Conservation (phyloP, 2,797 vertebrate species). For the Scleropages formosus region DNA sequence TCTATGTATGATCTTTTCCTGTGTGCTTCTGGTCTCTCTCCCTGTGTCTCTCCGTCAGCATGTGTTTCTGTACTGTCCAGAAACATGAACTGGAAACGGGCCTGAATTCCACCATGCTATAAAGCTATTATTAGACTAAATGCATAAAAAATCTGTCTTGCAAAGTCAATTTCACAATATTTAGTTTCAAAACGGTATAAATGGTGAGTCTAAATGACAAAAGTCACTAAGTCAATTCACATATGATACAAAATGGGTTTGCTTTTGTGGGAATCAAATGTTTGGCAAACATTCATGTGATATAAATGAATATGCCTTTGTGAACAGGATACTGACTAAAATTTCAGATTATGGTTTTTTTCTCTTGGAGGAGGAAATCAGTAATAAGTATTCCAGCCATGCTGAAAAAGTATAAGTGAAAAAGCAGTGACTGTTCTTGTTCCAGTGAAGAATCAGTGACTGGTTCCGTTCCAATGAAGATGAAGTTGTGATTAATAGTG, state of each 20-base stretch:
- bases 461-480: background rate
- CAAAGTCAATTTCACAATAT: conserved; percentile 26
- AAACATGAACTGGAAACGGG: conserved; percentile 19
- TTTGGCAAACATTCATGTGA: conserved; percentile 21
- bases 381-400: conserved; percentile 29
- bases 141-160: conserved; percentile 20
- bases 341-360: conserved; percentile 21
- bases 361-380: conserved; percentile 19
- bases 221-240: conserved; percentile 21
- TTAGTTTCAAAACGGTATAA: conserved; percentile 26
- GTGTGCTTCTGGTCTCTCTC: background rate
- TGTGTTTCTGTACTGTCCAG: conserved; percentile 16
- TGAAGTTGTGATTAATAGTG: too few species aligned
- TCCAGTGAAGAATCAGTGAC: conserved; percentile 19
- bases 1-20: background rate
- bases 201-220: background rate
- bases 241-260: conserved; percentile 20
- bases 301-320: conserved; percentile 21
- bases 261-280: background rate
- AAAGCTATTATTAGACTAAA: conserved; percentile 28
- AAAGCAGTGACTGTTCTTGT: too few species aligned
- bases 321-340: conserved; percentile 11
- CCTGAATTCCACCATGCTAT: conserved; percentile 26
- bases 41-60: background rate
- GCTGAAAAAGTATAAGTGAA: conserved; percentile 10